phyloP scores from a whole-genome alignment of 2,113 vertebrate species.

The Ahaetulla prasina region DNA sequence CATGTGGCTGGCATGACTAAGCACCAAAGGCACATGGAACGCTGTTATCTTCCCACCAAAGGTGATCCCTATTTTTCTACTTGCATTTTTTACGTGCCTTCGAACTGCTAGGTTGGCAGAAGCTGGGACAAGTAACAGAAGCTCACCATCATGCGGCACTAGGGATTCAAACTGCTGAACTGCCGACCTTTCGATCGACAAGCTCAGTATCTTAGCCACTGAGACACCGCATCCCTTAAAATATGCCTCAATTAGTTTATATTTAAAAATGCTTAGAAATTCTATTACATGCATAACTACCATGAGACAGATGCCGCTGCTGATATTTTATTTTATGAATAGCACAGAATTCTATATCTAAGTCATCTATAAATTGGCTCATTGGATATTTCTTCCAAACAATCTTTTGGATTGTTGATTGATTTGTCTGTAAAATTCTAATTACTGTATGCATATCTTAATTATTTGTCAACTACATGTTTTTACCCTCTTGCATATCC shows the following conservation, averaged over 20 bases:
- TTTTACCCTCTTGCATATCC: conserved; percentile 69
- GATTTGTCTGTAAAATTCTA: conserved; percentile 56
- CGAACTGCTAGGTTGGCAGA: no score
- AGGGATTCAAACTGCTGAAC: no score
- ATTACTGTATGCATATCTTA: conserved; percentile 75
- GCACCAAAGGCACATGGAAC: no score
- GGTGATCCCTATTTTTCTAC: no score
- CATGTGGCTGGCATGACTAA: no score
- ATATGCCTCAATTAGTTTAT: not conserved
- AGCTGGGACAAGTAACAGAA: no score
- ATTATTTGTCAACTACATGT: conserved; percentile 80
- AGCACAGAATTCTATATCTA: conserved; percentile 55
- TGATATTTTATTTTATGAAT: conserved; percentile 43
- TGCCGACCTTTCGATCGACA: no score
- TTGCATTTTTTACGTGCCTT: no score
- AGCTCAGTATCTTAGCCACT: no score
- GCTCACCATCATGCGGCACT: no score
- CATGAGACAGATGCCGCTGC: not conserved
- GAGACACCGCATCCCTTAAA: no score
- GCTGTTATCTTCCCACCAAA: no score
- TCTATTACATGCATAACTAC: not conserved
- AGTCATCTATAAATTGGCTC: conserved; percentile 51
- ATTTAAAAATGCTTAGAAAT: not conserved
- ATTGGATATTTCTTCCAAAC: conserved; percentile 52
- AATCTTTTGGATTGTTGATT: conserved; percentile 61